A percentile compares a stretch with the other conserved stretches of the same genome.
These are phyloP conservation scores for Pungitius pungitius DNA, from an alignment of 2,113 vertebrate genomes.

Conservation along the genomic window DNA sequence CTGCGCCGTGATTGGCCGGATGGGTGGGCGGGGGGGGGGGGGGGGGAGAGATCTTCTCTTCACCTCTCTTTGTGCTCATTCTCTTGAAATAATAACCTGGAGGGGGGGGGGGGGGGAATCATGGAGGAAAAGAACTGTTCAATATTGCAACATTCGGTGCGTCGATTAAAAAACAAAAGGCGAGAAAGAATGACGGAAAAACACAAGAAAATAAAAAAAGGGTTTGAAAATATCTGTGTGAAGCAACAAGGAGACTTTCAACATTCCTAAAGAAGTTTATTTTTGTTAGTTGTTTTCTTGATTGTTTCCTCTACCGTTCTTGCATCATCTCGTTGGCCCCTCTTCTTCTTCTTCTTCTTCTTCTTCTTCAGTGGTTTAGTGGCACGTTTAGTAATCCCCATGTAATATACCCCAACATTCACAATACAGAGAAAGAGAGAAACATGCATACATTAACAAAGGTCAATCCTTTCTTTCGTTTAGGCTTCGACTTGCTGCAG, in stretches of 20 bases:
- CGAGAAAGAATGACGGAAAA: background rate
- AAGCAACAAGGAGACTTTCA: background rate
- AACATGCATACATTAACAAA: background rate
- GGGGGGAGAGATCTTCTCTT: no score
- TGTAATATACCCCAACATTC: background rate
- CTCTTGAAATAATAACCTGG: background rate
- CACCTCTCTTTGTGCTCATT: background rate
- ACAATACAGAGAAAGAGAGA: background rate
- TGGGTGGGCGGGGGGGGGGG: background rate
- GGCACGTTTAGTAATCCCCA: background rate
- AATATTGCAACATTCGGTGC: background rate
- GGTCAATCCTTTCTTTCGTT: background rate
- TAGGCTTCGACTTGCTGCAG: conserved; percentile 71
- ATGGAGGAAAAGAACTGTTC: background rate
- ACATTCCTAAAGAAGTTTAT: background rate
- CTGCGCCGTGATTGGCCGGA: background rate
- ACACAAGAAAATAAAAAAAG: no score
- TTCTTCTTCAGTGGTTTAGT: background rate
- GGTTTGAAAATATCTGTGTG: background rate
- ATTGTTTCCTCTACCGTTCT: background rate
- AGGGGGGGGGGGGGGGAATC: background rate
- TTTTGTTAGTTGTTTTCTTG: background rate
- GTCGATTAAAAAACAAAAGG: background rate
- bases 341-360: background rate
- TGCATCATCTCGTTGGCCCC: background rate